Evolutionary conservation across 2,797 vertebrate genomes (phyloP).

Genomic region (Eupleurogrammus muticus): DNA sequence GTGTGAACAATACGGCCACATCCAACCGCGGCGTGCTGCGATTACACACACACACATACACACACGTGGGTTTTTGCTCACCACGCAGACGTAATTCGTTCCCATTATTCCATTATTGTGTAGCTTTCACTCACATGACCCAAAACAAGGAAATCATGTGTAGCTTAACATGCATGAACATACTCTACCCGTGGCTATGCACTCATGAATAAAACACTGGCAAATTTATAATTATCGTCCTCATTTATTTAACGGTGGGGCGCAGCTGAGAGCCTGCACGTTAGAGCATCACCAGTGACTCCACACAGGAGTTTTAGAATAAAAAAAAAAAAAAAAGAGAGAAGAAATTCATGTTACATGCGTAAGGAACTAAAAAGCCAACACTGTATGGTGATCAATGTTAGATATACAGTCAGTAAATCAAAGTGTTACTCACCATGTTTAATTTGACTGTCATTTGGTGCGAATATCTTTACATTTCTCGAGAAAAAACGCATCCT

Average conservation of each 20-base stretch:
- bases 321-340: too few species aligned
- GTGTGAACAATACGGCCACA: conserved; percentile 48
- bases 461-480: conserved; percentile 23
- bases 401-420: background rate
- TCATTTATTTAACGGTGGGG: conserved; percentile 15
- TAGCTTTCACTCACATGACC: conserved; percentile 36
- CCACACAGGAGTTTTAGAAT: background rate
- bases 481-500: conserved; percentile 26
- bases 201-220: conserved; percentile 53
- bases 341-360: too few species aligned
- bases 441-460: conserved; percentile 9
- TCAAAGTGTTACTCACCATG: background rate
- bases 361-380: too few species aligned
- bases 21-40: conserved; percentile 20
- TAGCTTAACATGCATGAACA: conserved; percentile 44
- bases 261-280: conserved; percentile 10
- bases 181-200: conserved; percentile 33
- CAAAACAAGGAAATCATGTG: conserved; percentile 44
- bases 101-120: conserved; percentile 40
- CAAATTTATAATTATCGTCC: conserved; percentile 35
- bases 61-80: too few species aligned
- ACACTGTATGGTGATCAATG: background rate
- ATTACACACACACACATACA: too few species aligned
- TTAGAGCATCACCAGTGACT: background rate
- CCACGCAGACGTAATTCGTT: conserved; percentile 35